A percentile compares a stretch with the other conserved stretches of the same genome.
phyloP scores from a whole-genome alignment of 2,888 invertebrate genomes.

The Tinea trinotella region DNA sequence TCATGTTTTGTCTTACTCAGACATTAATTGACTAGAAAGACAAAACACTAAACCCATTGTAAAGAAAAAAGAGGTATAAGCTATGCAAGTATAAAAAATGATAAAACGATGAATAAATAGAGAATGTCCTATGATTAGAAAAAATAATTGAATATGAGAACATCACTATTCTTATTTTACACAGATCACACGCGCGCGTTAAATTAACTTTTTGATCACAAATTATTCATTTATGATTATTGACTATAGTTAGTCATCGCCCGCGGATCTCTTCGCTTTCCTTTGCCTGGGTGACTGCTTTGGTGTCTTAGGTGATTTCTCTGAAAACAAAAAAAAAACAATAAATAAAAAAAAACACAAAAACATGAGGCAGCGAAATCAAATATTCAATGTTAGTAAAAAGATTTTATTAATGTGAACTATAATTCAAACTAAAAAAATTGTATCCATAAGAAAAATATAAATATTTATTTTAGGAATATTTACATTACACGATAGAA shows the following conservation, averaged over 20 bases:
- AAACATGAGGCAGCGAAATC: too few species aligned
- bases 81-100: neutral
- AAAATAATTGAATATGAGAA: neutral
- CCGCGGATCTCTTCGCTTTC: slow-evolving; percentile 82
- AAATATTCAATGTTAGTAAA: too few species aligned
- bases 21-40: neutral
- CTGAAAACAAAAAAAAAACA: slow-evolving; percentile 56
- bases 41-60: neutral
- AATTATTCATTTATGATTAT: neutral
- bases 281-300: slow-evolving; percentile 83
- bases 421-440: too few species aligned
- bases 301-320: slow-evolving; percentile 79
- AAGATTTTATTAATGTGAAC: too few species aligned
- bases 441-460: too few species aligned
- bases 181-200: slow-evolving; percentile 30
- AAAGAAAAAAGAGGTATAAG: neutral
- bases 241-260: slow-evolving; percentile 71
- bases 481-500: too few species aligned
- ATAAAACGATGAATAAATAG: neutral
- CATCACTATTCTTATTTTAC: slow-evolving; percentile 42
- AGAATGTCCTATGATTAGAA: neutral
- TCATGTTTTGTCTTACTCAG: neutral
- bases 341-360: too few species aligned
- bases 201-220: neutral
- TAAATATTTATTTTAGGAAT: too few species aligned